Percentiles rank a stretch among this genome's conserved stretches.
phyloP scores from a whole-genome alignment of 2,113 vertebrate species.

The Climacteris rufus region DNA sequence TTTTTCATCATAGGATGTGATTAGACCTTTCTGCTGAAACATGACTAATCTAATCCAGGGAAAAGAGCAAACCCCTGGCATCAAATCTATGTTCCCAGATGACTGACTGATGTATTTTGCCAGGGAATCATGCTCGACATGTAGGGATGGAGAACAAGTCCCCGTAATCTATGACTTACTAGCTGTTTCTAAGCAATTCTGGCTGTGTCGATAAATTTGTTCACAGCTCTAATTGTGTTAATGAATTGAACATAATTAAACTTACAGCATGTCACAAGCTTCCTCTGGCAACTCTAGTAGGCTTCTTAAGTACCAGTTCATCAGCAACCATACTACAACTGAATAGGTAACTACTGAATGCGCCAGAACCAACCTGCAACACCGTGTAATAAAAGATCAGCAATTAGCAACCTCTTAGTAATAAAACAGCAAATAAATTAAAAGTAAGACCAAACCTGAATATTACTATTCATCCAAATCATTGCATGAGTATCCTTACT shows the following conservation, averaged over 20 bases:
- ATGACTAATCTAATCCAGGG: background rate
- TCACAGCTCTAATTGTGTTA: slow-evolving; percentile 77
- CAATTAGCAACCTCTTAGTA: background rate
- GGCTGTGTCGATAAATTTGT: slow-evolving; percentile 74
- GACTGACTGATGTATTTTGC: slow-evolving; percentile 22
- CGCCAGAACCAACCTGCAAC: background rate
- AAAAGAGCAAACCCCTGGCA: background rate
- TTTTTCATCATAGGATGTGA: background rate
- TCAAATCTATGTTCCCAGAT: background rate
- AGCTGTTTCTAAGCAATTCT: slow-evolving; percentile 71
- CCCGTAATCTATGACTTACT: slow-evolving; percentile 66
- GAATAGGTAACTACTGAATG: background rate
- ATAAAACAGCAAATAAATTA: background rate
- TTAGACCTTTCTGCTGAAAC: slow-evolving; percentile 22
- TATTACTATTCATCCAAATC: background rate
- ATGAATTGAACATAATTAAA: slow-evolving; percentile 81
- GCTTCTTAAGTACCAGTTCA: slow-evolving; percentile 54
- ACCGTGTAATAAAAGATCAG: background rate
- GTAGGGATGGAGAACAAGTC: slow-evolving; percentile 18
- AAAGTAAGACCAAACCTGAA: background rate
- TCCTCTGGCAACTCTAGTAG: slow-evolving; percentile 67
- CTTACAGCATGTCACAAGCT: slow-evolving; percentile 69
- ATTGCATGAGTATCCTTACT: background rate
- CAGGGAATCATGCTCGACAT: background rate
- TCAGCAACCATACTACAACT: background rate